phyloP scores from a whole-genome alignment of 2,797 vertebrate species.

The Alexandromys oeconomus region DNA sequence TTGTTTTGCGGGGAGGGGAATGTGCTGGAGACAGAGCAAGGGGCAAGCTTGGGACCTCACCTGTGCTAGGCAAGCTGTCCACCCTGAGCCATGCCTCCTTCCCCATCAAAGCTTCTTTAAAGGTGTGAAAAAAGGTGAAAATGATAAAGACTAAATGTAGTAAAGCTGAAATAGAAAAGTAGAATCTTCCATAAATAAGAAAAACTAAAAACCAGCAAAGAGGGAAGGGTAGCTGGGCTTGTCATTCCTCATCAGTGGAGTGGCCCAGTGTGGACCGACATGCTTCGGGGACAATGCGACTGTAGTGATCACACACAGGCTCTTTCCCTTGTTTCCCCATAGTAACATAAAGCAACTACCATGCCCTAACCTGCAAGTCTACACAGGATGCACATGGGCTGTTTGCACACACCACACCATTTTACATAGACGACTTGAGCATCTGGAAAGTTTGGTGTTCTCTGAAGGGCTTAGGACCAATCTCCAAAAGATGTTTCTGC shows the following conservation, averaged over 20 bases:
- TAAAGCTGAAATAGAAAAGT: not conserved
- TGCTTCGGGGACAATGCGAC: not conserved
- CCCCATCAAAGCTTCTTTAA: not conserved
- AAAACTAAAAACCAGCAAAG: not conserved
- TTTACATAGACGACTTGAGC: not conserved
- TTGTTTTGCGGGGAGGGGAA: not conserved
- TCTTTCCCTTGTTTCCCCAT: not conserved
- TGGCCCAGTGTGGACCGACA: not conserved
- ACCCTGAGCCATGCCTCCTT: no score
- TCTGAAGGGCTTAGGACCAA: not conserved
- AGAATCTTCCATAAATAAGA: conserved; percentile 3
- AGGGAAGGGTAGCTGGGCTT: not conserved
- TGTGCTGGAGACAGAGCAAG: not conserved
- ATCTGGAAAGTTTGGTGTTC: not conserved
- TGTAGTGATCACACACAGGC: not conserved
- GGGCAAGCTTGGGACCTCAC: not conserved
- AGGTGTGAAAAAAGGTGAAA: not conserved
- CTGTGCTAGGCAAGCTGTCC: not conserved
- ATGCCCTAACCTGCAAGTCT: not conserved
- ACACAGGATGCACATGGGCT: no score
- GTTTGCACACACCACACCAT: no score
- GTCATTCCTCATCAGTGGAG: not conserved
- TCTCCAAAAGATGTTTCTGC: not conserved
- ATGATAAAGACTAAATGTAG: not conserved
- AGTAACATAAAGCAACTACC: not conserved